phyloP scores from a whole-genome alignment of 2,113 vertebrate genomes.

The Ictalurus furcatus region DNA sequence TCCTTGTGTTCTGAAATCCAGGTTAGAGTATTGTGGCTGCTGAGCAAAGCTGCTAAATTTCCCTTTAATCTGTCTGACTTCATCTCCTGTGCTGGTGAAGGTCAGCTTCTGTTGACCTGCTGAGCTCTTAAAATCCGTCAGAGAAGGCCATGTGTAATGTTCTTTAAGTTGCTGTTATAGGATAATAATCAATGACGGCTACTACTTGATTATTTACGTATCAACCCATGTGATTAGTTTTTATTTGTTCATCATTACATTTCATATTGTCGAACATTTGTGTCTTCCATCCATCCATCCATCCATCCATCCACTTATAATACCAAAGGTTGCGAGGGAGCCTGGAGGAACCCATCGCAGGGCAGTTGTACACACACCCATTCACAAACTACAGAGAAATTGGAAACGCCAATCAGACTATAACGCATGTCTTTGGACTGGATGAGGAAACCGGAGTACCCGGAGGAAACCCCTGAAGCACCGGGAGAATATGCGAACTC shows the following conservation, averaged over 20 bases:
- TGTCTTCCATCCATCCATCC: neutral
- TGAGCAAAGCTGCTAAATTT: neutral
- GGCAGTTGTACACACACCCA: too few species aligned
- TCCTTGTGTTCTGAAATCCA: neutral
- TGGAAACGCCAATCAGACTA: too few species aligned
- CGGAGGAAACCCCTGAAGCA: too few species aligned
- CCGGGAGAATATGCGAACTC: too few species aligned
- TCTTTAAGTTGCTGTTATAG: neutral
- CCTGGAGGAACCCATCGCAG: too few species aligned
- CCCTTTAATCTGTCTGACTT: neutral
- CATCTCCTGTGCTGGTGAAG: neutral
- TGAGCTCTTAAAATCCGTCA: conserved; percentile 16
- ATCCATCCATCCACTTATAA: too few species aligned
- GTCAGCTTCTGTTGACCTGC: conserved; percentile 20
- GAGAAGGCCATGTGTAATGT: conserved; percentile 1
- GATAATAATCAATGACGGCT: neutral
- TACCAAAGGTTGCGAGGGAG: too few species aligned
- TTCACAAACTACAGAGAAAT: too few species aligned
- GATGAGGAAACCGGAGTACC: too few species aligned
- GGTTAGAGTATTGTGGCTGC: neutral
- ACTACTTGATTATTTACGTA: neutral
- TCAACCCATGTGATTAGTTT: neutral
- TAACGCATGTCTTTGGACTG: too few species aligned
- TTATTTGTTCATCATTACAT: neutral
- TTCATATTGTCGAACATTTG: neutral